phyloP scores from a whole-genome alignment of 2,113 vertebrate species.

The Brachyistius frenatus region DNA sequence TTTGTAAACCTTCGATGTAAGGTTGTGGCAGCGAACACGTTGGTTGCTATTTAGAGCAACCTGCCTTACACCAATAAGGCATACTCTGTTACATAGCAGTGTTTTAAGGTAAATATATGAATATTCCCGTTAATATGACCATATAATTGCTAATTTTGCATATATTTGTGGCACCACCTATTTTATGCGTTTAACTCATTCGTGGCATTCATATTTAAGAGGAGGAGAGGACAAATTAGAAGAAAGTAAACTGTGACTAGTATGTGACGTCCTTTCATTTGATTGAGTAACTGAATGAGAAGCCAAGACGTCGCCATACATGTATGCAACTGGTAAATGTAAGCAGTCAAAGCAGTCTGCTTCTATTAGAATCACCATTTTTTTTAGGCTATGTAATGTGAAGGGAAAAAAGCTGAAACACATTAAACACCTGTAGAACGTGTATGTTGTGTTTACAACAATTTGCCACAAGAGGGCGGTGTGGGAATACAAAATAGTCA shows the following conservation, averaged over 20 bases:
- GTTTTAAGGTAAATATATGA: no score
- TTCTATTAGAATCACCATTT: no score
- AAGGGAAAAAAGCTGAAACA: neutral
- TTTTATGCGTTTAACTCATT: no score
- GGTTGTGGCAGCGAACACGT: no score
- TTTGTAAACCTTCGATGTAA: no score
- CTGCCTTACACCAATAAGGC: no score
- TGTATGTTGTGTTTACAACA: slow-evolving; percentile 48
- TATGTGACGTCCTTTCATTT: neutral
- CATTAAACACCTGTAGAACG: slow-evolving; percentile 43
- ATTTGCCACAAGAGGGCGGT: slow-evolving; percentile 65
- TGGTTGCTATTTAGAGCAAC: no score
- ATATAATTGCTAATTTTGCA: no score
- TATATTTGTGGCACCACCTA: no score
- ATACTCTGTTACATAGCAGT: no score
- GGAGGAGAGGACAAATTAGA: neutral
- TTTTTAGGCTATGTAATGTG: neutral
- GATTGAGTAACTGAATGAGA: neutral
- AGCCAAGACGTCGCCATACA: neutral
- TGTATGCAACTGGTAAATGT: neutral
- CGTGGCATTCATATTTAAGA: neutral
- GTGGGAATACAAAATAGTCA: neutral
- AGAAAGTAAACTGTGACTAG: neutral
- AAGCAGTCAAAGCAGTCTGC: no score
- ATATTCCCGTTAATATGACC: no score